Evolutionary conservation across 2,888 invertebrate species (phyloP), one percentile per base, ranked within the genome.

Genomic region (Phortica magna): DNA sequence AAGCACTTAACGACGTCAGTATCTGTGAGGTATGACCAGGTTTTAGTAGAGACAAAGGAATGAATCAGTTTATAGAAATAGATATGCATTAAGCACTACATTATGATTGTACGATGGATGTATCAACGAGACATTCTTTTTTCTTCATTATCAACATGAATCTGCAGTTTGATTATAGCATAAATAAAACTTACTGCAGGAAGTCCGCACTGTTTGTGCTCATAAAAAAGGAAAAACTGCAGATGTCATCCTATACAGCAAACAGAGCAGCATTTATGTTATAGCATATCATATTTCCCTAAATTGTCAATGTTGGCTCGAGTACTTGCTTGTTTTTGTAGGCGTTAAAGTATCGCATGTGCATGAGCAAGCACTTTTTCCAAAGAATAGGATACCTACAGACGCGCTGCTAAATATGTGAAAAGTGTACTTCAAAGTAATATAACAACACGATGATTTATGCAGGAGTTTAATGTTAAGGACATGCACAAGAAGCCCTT

Each of bases 181-280:
- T n/a, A 1, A 65, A 14, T 19, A 31, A 39, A 39, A 65, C 39
- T 39, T 12, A 7, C 41, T 65, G 14, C 65, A 65, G 65, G 65
- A 65, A 65, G 65, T 17, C 39, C 17, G 19, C 9, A 65, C n/a
- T 12, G 19, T 17, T 17, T 6, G 19, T 22, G n/a, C 14, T 14
- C 31, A 65, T 65, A 65, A 39, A 65, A 39, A 41, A 65, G 39
- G 10, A 14, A 12, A 65, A 65, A 65, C 31, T 65, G 65, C 65
- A 65, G 65, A 65, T 65, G 65, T 65, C 65, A 65, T 65, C 65
- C 7, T 41, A 65, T 5, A 14, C 9, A n/a, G n/a, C 59, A 48
- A 48, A 9, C 3, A 6, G n/a, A 10, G 59, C 59, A 17, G 7
- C 59, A 59, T 17, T 7, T 59, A 59, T 17, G 17, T 59, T 59